Conservation (phyloP, 2,797 vertebrate genomes). For the Apogon hyalosoma region DNA sequence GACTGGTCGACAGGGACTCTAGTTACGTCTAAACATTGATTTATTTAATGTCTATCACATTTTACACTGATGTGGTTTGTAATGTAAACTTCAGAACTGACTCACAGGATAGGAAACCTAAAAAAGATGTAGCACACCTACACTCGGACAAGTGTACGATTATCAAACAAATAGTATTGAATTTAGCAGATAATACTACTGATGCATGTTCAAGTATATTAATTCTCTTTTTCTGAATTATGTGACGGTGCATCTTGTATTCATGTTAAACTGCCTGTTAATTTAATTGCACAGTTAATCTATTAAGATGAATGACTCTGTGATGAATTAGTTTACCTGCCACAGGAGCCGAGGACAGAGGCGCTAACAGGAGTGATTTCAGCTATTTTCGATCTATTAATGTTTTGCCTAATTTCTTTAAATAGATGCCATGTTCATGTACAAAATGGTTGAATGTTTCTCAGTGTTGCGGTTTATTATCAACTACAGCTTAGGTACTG, state of each 20-base stretch:
- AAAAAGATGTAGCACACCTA: conserved; percentile 27
- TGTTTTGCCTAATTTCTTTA: conserved; percentile 1
- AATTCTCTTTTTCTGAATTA: conserved; percentile 15
- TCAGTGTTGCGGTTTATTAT: conserved; percentile 8
- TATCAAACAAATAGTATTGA: conserved; percentile 9
- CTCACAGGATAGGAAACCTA: too few species aligned
- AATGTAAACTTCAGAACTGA: too few species aligned
- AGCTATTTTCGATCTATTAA: conserved; percentile 19
- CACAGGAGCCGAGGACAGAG: conserved; percentile 32
- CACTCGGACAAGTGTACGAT: conserved; percentile 37
- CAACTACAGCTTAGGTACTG: conserved; percentile 6
- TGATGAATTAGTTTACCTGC: conserved; percentile 26
- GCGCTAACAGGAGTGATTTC: conserved; percentile 6
- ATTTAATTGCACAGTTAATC: conserved; percentile 33
- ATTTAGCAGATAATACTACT: conserved; percentile 17
- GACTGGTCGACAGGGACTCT: too few species aligned
- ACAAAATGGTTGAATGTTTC: conserved; percentile 1
- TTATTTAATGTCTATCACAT: conserved; percentile 1
- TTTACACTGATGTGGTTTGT: background rate
- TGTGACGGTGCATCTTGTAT: conserved; percentile 14
- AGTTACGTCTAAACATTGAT: background rate
- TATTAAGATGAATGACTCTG: conserved; percentile 10
- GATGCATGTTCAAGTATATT: conserved; percentile 46
- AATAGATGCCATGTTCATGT: background rate
- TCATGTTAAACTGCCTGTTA: conserved; percentile 18